phyloP scores from a whole-genome alignment of 2,797 vertebrate species.

The Argyrosomus regius region DNA sequence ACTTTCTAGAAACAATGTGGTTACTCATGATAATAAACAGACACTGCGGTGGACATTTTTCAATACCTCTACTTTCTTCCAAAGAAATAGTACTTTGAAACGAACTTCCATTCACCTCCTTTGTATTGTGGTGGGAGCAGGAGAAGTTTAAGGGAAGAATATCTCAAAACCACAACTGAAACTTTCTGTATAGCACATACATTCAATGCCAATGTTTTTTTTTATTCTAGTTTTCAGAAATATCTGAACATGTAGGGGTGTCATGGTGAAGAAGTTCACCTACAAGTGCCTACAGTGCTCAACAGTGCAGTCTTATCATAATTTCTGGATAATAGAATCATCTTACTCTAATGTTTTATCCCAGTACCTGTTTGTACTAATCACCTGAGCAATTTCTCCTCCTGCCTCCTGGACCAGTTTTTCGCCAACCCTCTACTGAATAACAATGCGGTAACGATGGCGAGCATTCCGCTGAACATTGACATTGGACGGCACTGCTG shows the following conservation, averaged over 20 bases:
- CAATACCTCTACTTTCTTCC: constrained; percentile 1
- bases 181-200: background rate
- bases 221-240: background rate
- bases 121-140: background rate
- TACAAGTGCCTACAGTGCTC: too few species aligned
- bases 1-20: constrained; percentile 13
- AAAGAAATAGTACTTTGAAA: background rate
- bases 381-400: too few species aligned
- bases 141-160: background rate
- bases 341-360: too few species aligned
- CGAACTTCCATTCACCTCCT: background rate
- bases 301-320: too few species aligned
- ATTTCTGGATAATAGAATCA: too few species aligned
- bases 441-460: too few species aligned
- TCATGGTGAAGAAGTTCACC: too few species aligned
- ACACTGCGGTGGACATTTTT: constrained; percentile 1
- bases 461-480: too few species aligned
- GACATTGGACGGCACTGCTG: too few species aligned
- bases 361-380: too few species aligned
- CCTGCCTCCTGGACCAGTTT: too few species aligned
- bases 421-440: too few species aligned
- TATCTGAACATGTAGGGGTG: background rate
- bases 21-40: constrained; percentile 19
- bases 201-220: background rate
- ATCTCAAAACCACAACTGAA: background rate